phyloP scores from a whole-genome alignment of 1,140 invertebrate genomes.

The Papilio aristodemus region DNA sequence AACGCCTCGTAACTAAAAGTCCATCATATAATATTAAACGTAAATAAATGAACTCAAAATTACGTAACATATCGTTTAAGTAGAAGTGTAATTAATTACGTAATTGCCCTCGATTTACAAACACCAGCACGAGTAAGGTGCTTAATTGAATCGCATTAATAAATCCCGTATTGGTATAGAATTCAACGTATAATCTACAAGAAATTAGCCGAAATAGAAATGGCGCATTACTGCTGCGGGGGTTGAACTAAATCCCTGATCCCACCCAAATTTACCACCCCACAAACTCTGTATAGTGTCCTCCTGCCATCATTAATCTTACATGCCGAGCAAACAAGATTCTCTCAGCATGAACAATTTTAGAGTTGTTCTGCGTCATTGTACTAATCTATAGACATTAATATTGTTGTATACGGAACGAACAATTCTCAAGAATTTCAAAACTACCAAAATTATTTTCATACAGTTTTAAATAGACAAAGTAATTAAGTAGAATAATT shows the following conservation, averaged over 20 bases:
- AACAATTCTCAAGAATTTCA: too few relatives aligned
- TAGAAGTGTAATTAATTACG: conserved; percentile 36
- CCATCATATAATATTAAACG: background rate
- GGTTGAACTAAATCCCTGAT: conserved; percentile 48
- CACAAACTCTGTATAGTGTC: conserved; percentile 47
- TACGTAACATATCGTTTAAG: background rate
- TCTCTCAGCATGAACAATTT: conserved; percentile 51
- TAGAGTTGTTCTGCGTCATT: conserved; percentile 57
- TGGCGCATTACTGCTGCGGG: conserved; percentile 45
- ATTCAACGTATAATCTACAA: conserved; percentile 50
- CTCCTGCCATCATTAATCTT: conserved; percentile 71
- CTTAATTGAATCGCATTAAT: conserved; percentile 57
- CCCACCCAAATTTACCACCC: conserved; percentile 36
- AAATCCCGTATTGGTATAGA: conserved; percentile 47
- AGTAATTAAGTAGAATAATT: too few relatives aligned
- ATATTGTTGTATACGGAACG: conserved; percentile 44
- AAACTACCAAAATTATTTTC: too few relatives aligned
- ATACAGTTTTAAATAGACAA: too few relatives aligned
- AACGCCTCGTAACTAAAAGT: background rate
- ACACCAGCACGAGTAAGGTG: conserved; percentile 39
- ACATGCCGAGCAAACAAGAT: conserved; percentile 61
- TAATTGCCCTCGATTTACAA: conserved; percentile 43
- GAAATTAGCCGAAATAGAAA: conserved; percentile 60
- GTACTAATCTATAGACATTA: conserved; percentile 52
- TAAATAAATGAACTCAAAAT: conserved; percentile 8